Base-by-base conservation (phyloP, 2,797 vertebrate genomes). In the Neostethus bicornis region DNA sequence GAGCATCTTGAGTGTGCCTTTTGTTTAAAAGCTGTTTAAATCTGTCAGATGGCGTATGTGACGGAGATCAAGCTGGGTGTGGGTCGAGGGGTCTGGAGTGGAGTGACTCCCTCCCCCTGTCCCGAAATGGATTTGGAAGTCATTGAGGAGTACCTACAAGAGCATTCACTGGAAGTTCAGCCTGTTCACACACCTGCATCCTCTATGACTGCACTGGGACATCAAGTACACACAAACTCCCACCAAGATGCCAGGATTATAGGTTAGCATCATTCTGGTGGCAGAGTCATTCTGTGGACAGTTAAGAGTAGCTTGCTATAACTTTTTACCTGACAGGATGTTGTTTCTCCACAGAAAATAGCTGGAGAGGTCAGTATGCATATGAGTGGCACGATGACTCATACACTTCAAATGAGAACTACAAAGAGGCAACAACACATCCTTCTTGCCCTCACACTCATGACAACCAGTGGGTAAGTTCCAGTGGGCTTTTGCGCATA, bases 101-200 rank as follows among this genome's bases (percentile, higher is more conserved):
- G 57, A 28, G 62, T 2, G 7, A 57, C 61, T 5, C 69, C 84
- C 4, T 74, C 80, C 1, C 77, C 85, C 9, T 85, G 70, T 8
- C 77, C 82, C 0, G 90, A 91, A 67, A 84, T 93, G 48, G 92
- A 93, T 66, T 83, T 93, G 61, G 92, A 93, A 52, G 89, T 92
- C 50, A 93, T 93, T 0, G 92, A 93, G 69, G 92, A 93, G 65
- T 93, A 92, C 66, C 81, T 93, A 32, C 89, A 92, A 81, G 92
- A 93, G 69, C 91, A 93, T 45, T 90, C 89, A 0, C 75, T 83
- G 60, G 92, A 92, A 20, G 85, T 91, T 41, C 85, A 88, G 66
- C 81, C 73, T 13, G 50, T 43, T 1, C 72, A 70, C 59, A 59
- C 6, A 1, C 51, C 77, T 0, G 45, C 73, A 11, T 82, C 54